Base-by-base conservation (phyloP, 2,113 vertebrate species). In the Heptranchias perlo region DNA sequence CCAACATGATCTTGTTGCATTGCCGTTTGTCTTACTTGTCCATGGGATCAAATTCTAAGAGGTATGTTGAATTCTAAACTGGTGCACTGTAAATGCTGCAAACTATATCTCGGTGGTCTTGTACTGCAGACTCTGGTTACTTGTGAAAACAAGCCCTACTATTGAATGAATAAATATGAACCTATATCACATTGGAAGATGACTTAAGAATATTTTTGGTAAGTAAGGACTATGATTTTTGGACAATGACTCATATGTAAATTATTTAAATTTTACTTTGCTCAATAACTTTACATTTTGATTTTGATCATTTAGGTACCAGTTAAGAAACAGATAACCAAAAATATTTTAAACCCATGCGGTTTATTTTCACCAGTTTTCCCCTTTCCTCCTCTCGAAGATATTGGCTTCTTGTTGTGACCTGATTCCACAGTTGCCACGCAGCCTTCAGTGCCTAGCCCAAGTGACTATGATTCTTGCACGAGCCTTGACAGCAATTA, bases 41-140 rank as follows among this genome's bases (percentile, higher is more conserved):
- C n/a, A 23, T 16, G 44, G 39, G 76, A 82, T 82, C 18, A 82
- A 44, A 44, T 82, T 47, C 14, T 39, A 62, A 62, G 18, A 23
- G 23, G 16, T n/a, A 93, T 39, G 64, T 93, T 39, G 89, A 91
- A 61, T 91, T 91, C 21, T 91, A 35, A 62, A 62, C n/a, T 21
- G 58, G 58, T 91, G 31, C 13, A 62, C 58, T 93, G 89, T 93
- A n/a, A n/a, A 93, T 93, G 35, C n/a, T 93, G 89, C 35, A 62
- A 39, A 62, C 58, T 23, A 62, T 39, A 62, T n/a, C 58, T 62
- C 62, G 21, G 5, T 82, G 35, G 44, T 10, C 31, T 61, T 91
- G 31, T 61, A n/a, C n/a, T 61, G 87, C 1, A 4, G 4, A 7
- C 6, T 61, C 28, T 89, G 49, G 11, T 54, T 89, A 49, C 10